These are phyloP conservation scores for Hypselothyrea guttata DNA, from an alignment of 2,888 invertebrate genomes.

Conservation along the genomic window DNA sequence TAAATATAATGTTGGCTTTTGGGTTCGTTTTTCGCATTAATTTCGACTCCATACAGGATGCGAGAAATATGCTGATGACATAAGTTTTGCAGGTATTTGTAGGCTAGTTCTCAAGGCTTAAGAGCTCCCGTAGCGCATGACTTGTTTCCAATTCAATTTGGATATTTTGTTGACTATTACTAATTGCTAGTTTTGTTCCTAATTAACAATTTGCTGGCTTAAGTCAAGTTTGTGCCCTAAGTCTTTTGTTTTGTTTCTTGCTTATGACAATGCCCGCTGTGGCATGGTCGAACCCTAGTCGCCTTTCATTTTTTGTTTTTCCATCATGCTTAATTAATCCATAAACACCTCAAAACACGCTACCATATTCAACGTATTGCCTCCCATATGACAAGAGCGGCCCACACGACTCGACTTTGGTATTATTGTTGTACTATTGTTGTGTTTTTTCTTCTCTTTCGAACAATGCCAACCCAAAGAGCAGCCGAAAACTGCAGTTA, in stretches of 20 bases:
- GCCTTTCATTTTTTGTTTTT: slow-evolving; percentile 54
- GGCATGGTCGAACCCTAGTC: slow-evolving; percentile 15
- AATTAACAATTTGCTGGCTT: slow-evolving; percentile 29
- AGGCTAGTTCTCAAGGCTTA: slow-evolving; percentile 38
- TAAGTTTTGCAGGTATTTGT: slow-evolving; percentile 29
- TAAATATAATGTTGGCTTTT: slow-evolving; percentile 16
- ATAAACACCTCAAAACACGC: slow-evolving; percentile 73
- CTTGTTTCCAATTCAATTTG: slow-evolving; percentile 14
- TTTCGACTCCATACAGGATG: slow-evolving; percentile 29
- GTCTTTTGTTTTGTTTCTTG: slow-evolving; percentile 34
- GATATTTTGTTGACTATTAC: slow-evolving; percentile 18
- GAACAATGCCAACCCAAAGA: slow-evolving; percentile 66
- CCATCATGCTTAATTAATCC: slow-evolving; percentile 67
- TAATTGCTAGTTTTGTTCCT: slow-evolving; percentile 29
- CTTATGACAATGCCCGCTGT: slow-evolving; percentile 20
- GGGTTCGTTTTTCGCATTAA: slow-evolving; percentile 25
- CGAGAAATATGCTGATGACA: slow-evolving; percentile 32
- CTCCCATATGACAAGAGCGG: slow-evolving; percentile 55
- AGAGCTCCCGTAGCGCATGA: slow-evolving; percentile 6
- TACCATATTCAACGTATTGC: slow-evolving; percentile 64
- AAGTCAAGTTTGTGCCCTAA: slow-evolving; percentile 32
- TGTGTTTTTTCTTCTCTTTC: slow-evolving; percentile 23
- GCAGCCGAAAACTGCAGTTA: slow-evolving; percentile 58
- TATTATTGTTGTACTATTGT: slow-evolving; percentile 5
- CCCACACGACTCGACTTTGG: slow-evolving; percentile 43